phyloP scores from a whole-genome alignment of 2,113 vertebrate species.

The Rhinoderma darwinii region DNA sequence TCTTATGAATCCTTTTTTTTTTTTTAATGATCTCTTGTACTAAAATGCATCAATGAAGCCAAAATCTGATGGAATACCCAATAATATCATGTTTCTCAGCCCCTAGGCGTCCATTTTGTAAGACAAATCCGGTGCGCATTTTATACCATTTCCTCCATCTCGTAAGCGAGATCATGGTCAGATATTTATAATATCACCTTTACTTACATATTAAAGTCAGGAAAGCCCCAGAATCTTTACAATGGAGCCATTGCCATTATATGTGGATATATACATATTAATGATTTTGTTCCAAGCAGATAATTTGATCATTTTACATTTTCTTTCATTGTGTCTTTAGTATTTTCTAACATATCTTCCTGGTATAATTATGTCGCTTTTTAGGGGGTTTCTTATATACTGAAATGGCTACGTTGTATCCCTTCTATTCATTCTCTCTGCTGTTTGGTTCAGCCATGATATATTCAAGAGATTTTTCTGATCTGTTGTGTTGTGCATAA shows the following conservation, averaged over 20 bases:
- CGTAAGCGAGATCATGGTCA: not conserved
- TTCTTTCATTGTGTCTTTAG: not conserved
- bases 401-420: not conserved
- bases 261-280: not conserved
- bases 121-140: not conserved
- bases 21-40: not conserved
- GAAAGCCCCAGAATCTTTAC: not conserved
- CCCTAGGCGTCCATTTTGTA: slow-evolving; percentile 44
- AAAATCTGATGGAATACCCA: slow-evolving; percentile 22
- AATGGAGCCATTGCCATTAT: not conserved
- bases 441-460: slow-evolving; percentile 2
- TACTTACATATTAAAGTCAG: not conserved
- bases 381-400: not conserved
- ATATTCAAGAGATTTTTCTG: not conserved
- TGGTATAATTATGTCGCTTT: not conserved
- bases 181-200: not conserved
- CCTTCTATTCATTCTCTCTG: not conserved
- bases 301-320: not conserved
- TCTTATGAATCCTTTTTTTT: not conserved
- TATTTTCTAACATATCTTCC: not conserved
- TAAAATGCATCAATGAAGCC: not conserved
- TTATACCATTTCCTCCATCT: slow-evolving; percentile 39
- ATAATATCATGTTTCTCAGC: slow-evolving; percentile 35
- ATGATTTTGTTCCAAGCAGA: not conserved
- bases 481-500: not conserved